Percentiles rank a stretch among this genome's conserved stretches.
These are phyloP conservation scores for Nomada fabriciana DNA, from an alignment of 2,888 invertebrate species.

Conservation along the genomic window DNA sequence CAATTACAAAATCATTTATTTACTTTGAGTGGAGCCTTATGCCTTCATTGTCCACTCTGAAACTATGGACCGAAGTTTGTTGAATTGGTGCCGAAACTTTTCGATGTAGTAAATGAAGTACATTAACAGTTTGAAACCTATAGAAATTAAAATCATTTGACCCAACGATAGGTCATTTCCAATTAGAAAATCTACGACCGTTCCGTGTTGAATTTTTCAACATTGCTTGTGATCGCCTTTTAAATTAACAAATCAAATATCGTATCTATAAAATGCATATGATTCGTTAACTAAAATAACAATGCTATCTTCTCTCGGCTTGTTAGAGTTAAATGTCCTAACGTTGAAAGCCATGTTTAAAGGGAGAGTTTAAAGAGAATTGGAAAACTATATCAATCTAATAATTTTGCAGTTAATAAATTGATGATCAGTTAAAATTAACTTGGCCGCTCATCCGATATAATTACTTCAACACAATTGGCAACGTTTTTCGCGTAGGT, in stretches of 20 bases:
- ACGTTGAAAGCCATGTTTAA: neutral
- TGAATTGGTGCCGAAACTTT: neutral
- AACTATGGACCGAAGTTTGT: conserved; percentile 12
- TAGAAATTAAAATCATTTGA: neutral
- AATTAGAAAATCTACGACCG: too few relatives aligned
- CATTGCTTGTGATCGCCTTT: too few relatives aligned
- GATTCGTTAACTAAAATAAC: neutral
- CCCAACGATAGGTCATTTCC: too few relatives aligned
- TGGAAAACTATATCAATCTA: conserved; percentile 1
- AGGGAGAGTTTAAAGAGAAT: neutral
- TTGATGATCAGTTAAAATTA: neutral
- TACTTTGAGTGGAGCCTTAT: neutral
- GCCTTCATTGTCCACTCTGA: neutral
- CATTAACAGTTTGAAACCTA: neutral
- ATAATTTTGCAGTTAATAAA: neutral
- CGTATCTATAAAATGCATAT: too few relatives aligned
- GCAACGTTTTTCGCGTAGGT: conserved; percentile 53
- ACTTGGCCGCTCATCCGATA: neutral
- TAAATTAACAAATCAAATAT: too few relatives aligned
- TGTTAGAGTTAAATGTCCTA: neutral
- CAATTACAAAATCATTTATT: conserved; percentile 28
- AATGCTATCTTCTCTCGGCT: conserved; percentile 5
- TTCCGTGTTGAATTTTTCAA: too few relatives aligned
- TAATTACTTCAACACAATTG: conserved; percentile 48
- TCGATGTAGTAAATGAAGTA: neutral